Conservation (phyloP, 2,797 vertebrate species). For the Coregonus ussuriensis region DNA sequence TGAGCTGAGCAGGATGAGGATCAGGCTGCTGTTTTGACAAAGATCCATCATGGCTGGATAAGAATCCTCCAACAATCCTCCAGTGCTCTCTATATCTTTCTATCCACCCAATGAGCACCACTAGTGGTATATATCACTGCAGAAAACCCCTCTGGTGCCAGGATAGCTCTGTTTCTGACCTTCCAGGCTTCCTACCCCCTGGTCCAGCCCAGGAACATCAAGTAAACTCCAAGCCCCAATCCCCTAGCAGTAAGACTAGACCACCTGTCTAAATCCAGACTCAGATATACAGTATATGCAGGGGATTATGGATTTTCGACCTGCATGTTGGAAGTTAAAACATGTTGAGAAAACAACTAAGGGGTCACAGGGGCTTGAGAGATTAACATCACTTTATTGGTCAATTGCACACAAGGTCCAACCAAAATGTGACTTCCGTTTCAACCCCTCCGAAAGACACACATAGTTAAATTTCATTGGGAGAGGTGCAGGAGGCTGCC, state of each 20-base stretch:
- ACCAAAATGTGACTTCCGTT: too few relatives aligned
- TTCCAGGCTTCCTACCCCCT: not conserved
- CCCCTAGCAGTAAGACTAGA: constrained; percentile 39
- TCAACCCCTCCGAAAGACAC: too few relatives aligned
- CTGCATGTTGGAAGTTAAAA: constrained; percentile 45
- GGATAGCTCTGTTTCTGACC: constrained; percentile 1
- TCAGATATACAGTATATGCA: not conserved
- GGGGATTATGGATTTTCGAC: constrained; percentile 28
- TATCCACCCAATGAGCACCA: constrained; percentile 30
- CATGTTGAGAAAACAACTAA: constrained; percentile 38
- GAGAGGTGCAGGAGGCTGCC: not conserved
- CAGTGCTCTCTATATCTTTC: constrained; percentile 5
- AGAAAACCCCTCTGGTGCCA: not conserved
- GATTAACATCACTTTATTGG: too few relatives aligned
- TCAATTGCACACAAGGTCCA: too few relatives aligned
- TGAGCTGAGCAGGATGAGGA: not conserved
- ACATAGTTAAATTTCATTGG: not conserved
- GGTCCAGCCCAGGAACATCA: not conserved
- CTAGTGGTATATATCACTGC: not conserved
- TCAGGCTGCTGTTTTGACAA: constrained; percentile 38
- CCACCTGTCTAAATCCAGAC: constrained; percentile 39
- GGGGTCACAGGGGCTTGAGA: constrained; percentile 35
- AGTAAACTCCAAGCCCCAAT: constrained; percentile 5
- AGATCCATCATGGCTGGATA: constrained; percentile 38
- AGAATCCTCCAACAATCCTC: constrained; percentile 33